Evolutionary conservation across 2,113 vertebrate species (phyloP).

Genomic region (Nansenia antarctica): DNA sequence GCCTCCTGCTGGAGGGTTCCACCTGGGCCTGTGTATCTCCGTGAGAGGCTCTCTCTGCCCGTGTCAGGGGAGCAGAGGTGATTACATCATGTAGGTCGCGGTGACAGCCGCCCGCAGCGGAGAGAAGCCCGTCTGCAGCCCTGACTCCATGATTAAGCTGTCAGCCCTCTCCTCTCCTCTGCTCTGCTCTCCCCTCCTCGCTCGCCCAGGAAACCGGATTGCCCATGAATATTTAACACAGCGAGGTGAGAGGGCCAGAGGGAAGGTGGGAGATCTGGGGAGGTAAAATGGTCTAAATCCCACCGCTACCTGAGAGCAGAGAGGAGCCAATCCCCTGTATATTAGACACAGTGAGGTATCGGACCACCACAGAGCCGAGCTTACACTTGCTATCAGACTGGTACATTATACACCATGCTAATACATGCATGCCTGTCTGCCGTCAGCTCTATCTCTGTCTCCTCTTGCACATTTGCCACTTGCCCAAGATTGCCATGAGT

Average conservation of each 20-base stretch:
- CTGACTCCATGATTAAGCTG: constrained; percentile 73
- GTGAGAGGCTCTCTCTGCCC: constrained; percentile 53
- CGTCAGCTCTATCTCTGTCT: constrained; percentile 29
- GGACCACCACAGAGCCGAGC: constrained; percentile 53
- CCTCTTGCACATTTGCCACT: not conserved
- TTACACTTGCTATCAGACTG: constrained; percentile 45
- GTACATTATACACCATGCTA: constrained; percentile 12
- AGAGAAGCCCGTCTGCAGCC: constrained; percentile 42
- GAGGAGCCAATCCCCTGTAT: constrained; percentile 60
- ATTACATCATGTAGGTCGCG: constrained; percentile 76
- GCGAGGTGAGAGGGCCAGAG: constrained; percentile 66
- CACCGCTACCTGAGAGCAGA: constrained; percentile 54
- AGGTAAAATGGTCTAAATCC: constrained; percentile 72
- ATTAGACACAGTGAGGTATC: constrained; percentile 70
- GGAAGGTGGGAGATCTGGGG: constrained; percentile 67
- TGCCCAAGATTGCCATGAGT: constrained; percentile 17
- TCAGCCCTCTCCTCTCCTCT: constrained; percentile 46
- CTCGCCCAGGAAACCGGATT: constrained; percentile 35
- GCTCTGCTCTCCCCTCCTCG: constrained; percentile 19
- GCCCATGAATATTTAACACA: constrained; percentile 74
- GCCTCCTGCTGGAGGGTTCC: no score
- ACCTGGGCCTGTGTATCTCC: constrained; percentile 18
- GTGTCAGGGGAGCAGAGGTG: constrained; percentile 68
- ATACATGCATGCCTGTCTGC: constrained; percentile 36
- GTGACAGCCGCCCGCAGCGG: constrained; percentile 69